Conservation (phyloP, 2,797 vertebrate genomes). For the Apodemus agrarius region DNA sequence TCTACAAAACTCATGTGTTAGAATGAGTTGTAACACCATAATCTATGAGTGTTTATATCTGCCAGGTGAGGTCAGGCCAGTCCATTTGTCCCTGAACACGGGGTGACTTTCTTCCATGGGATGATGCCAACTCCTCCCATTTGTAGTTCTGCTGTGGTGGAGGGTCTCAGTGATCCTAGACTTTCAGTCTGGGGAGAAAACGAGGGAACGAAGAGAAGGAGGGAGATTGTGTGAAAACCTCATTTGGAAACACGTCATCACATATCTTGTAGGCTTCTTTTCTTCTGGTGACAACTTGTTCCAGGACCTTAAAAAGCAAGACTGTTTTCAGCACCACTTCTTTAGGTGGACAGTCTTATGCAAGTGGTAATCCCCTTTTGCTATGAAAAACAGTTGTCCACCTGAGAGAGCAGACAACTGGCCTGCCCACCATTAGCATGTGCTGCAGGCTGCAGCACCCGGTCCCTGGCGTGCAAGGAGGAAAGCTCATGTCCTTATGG, state of each 20-base stretch:
- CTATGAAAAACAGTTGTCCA: neutral
- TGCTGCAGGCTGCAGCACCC: rapidly evolving
- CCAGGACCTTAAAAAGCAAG: neutral
- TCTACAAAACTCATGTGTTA: neutral
- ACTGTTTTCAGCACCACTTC: neutral
- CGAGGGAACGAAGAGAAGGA: neutral
- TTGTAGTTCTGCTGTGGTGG: neutral
- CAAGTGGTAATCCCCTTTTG: neutral
- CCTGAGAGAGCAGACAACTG: neutral
- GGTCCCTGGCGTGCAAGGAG: neutral
- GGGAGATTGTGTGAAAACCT: neutral
- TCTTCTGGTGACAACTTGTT: neutral
- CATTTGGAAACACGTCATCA: neutral
- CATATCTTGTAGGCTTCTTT: neutral
- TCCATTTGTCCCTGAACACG: neutral
- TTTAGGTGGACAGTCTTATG: neutral
- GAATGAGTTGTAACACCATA: neutral
- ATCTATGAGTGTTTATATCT: neutral
- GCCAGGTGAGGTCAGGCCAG: neutral
- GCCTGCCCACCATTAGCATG: neutral
- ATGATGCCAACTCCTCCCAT: neutral
- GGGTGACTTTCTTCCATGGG: neutral
- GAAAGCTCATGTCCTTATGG: neutral
- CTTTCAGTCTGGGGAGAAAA: neutral
- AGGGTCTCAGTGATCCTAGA: neutral